A percentile compares a stretch with the other conserved stretches of the same genome.
Evolutionary conservation across 2,113 vertebrate species (phyloP).

Genomic region (Ammospiza nelsoni): DNA sequence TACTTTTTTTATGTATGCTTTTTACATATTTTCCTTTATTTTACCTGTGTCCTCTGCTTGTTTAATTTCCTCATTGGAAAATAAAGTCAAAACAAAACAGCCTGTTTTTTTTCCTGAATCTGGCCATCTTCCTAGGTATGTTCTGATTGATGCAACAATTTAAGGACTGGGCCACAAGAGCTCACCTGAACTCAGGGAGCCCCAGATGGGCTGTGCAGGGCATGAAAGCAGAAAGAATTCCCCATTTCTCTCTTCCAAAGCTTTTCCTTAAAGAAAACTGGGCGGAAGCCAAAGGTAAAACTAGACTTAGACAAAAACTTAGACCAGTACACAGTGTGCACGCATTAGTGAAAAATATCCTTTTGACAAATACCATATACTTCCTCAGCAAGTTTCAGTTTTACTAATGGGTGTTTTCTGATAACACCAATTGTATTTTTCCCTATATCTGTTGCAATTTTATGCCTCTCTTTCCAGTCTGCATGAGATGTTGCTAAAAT

Average conservation of each 20-base stretch:
- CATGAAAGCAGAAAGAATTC: background rate
- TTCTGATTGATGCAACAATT: background rate
- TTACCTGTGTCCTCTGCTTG: background rate
- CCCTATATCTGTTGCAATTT: background rate
- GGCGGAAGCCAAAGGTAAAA: background rate
- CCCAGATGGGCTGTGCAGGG: background rate
- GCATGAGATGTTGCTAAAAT: background rate
- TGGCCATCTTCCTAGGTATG: background rate
- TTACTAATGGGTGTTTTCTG: background rate
- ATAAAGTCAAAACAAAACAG: background rate
- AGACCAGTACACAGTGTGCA: background rate
- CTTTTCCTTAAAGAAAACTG: background rate
- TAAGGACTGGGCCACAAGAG: background rate
- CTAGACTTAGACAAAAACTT: background rate
- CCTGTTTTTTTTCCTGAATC: background rate
- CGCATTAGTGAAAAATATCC: background rate
- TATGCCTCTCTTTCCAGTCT: background rate
- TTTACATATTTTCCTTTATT: background rate
- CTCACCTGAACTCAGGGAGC: background rate
- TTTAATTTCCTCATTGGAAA: background rate
- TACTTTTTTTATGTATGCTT: background rate
- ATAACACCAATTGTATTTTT: background rate
- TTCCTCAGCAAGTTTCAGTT: background rate
- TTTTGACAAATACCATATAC: background rate
- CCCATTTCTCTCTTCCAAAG: background rate